phyloP scores from a whole-genome alignment of 2,797 vertebrate genomes.

The Synanceia verrucosa region DNA sequence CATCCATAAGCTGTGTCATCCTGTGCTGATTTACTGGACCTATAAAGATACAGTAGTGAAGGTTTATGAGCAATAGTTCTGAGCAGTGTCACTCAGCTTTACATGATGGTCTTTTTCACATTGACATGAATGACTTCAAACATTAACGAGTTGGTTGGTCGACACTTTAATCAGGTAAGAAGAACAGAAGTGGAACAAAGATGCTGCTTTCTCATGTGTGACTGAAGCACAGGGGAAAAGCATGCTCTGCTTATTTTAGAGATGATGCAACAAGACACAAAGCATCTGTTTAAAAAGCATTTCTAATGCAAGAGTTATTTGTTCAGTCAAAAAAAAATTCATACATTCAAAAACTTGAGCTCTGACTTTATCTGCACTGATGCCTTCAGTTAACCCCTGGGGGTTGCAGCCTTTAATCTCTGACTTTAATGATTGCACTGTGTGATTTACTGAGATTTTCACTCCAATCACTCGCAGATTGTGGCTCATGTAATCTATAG shows the following conservation, averaged over 20 bases:
- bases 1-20: not conserved
- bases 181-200: constrained; percentile 34
- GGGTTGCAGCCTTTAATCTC: not conserved
- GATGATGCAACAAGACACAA: not conserved
- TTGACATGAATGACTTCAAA: no score
- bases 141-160: no score
- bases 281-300: no score
- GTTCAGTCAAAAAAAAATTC: no score
- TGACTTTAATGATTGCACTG: constrained; percentile 8
- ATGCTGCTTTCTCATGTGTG: constrained; percentile 32
- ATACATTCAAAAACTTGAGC: no score
- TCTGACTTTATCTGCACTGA: not conserved
- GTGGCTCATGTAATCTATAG: constrained; percentile 8
- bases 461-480: constrained; percentile 15
- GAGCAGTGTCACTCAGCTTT: not conserved
- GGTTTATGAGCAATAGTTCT: not conserved
- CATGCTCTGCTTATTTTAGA: constrained; percentile 39
- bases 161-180: no score
- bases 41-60: not conserved
- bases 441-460: not conserved
- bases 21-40: not conserved
- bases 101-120: not conserved
- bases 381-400: not conserved
- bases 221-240: constrained; percentile 30
- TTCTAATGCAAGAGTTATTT: not conserved